A percentile compares a stretch with the other conserved stretches of the same genome.
Conservation (phyloP, 2,113 vertebrate genomes). For the Strigops habroptila region DNA sequence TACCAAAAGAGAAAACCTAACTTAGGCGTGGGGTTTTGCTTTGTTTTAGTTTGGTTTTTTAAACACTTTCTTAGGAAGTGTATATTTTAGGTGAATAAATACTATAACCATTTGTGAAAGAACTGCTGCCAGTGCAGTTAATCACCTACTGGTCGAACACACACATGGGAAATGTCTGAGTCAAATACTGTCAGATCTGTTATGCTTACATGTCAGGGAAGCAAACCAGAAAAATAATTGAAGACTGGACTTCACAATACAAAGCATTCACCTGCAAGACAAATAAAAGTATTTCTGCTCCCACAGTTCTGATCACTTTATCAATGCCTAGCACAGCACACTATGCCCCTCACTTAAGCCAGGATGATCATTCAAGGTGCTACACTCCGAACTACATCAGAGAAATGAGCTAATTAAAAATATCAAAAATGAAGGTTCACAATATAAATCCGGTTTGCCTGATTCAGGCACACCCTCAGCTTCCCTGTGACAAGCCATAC, state of each 20-base stretch:
- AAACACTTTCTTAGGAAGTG: not conserved
- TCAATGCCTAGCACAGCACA: not conserved
- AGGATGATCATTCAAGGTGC: not conserved
- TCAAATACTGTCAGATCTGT: not conserved
- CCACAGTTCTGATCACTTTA: not conserved
- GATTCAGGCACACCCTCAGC: not conserved
- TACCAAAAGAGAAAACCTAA: not conserved
- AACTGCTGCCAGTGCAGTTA: not conserved
- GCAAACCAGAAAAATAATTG: not conserved
- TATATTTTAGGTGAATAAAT: not conserved
- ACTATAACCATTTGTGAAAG: not conserved
- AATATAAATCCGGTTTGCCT: not conserved
- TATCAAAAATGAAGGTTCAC: not conserved
- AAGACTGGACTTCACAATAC: not conserved
- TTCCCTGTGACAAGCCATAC: not conserved
- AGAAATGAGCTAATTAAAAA: not conserved
- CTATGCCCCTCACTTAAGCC: not conserved
- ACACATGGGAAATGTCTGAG: not conserved
- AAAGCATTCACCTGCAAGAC: not conserved
- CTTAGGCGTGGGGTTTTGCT: not conserved
- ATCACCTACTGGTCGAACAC: not conserved
- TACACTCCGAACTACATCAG: not conserved
- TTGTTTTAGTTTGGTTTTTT: not conserved
- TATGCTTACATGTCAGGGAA: not conserved
- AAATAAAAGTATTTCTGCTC: not conserved